A percentile compares a stretch with the other conserved stretches of the same genome.
Conservation (phyloP, 2,113 vertebrate genomes). For the Bufo gargarizans region DNA sequence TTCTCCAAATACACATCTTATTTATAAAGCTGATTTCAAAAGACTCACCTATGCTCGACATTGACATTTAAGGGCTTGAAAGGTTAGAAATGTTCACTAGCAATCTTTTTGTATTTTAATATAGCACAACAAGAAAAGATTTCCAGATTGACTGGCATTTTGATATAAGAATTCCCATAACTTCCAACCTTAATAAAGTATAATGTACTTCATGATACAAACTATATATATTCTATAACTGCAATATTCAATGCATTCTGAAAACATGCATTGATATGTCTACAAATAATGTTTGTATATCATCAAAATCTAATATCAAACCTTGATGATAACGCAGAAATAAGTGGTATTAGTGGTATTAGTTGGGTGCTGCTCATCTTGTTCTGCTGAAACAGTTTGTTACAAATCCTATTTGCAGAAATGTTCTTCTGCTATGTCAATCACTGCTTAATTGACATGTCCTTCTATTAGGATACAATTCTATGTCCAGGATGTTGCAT, state of each 20-base stretch:
- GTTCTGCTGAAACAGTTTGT: too few species aligned
- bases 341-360: too few species aligned
- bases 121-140: not conserved
- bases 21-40: constrained; percentile 77
- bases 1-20: constrained; percentile 73
- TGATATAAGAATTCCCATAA: not conserved
- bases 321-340: too few species aligned
- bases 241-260: too few species aligned
- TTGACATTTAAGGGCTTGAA: constrained; percentile 69
- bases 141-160: not conserved
- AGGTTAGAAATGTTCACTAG: constrained; percentile 66
- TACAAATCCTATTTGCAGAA: too few species aligned
- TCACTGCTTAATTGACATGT: too few species aligned
- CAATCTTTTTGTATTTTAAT: constrained; percentile 10
- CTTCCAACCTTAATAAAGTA: not conserved
- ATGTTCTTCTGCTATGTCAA: too few species aligned
- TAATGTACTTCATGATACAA: not conserved
- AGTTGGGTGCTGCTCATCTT: too few species aligned
- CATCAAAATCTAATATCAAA: not conserved
- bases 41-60: constrained; percentile 74
- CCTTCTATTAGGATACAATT: too few species aligned
- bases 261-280: not conserved
- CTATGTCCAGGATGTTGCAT: too few species aligned
- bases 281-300: not conserved
- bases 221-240: too few species aligned